phyloP scores from a whole-genome alignment of 2,888 invertebrate genomes.

The Minunthozetes semirufus region DNA sequence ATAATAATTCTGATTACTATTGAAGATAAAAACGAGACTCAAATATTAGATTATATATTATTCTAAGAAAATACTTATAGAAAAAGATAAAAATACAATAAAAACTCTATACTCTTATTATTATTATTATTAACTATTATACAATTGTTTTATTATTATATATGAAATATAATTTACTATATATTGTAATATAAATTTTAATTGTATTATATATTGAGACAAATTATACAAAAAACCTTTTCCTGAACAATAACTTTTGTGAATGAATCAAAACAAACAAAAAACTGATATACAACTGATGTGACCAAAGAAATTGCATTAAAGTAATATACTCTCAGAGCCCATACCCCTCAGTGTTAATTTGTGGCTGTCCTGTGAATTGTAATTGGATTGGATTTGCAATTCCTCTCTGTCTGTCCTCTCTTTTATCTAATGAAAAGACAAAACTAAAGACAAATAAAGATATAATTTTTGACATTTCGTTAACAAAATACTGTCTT shows the following conservation, averaged over 20 bases:
- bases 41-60: conserved; percentile 15
- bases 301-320: background rate
- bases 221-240: background rate
- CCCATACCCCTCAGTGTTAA: too few species aligned
- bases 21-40: background rate
- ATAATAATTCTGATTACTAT: too few species aligned
- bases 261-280: background rate
- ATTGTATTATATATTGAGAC: background rate
- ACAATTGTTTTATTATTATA: background rate
- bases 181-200: background rate
- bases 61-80: background rate
- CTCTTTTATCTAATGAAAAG: too few species aligned
- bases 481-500: too few species aligned
- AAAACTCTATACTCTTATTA: background rate
- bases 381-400: too few species aligned
- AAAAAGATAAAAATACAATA: background rate
- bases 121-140: background rate
- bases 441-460: too few species aligned
- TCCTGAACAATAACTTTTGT: background rate
- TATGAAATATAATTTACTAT: background rate
- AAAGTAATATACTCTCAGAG: too few species aligned
- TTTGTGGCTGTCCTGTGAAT: too few species aligned
- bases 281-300: background rate
- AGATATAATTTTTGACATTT: too few species aligned
- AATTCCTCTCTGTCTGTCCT: too few species aligned